Evolutionary conservation across 2,797 vertebrate genomes (phyloP), one percentile per base, ranked within the genome.

Genomic region (Coendou prehensilis): DNA sequence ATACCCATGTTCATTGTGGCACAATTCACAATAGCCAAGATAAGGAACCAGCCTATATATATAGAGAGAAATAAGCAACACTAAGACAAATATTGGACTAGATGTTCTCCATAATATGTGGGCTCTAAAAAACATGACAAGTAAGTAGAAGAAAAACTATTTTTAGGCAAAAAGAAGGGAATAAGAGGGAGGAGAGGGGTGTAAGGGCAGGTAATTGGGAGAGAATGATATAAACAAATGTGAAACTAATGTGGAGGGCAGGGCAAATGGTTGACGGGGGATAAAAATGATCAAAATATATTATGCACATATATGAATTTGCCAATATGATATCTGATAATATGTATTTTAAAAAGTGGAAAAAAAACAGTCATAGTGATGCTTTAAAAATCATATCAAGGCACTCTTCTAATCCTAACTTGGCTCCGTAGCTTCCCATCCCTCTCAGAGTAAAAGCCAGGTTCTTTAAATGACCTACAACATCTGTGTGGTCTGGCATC

Each of bases 381-480:
- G 3, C 63, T 95, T 94, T 89, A 56, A 94, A 92, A 89, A 84
- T 84, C 57, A 5, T 20, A 52, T 47, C 45, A 88, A 94, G 69
- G 59, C n/a, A 47, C 9, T 63, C 64, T 26, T 88, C 33, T 78
- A 28, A 81, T n/a, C 54, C 63, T 87, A 37, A 47, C 4, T 10
- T 94, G 61, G 59, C 10, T 76, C 61, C 73, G 37, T 83, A 20
- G 11, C 20, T 76, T 89, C 67, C 33, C 52, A 45, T 81, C 41
- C 13, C 22, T 87, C 30, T 83, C 67, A 73, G 52, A 64, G 61
- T 64, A 93, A 94, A 95, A 75, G 54, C 26, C 80, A n/a, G 57
- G 37, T 87, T 93, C 75, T 89, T 26, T 83, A 30, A 91, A 86
- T 67, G 56, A 28, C 13, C 54, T 71, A 81, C 17, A 41, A 73